phyloP scores from a whole-genome alignment of 2,113 vertebrate genomes.

The Tyrannus savana region DNA sequence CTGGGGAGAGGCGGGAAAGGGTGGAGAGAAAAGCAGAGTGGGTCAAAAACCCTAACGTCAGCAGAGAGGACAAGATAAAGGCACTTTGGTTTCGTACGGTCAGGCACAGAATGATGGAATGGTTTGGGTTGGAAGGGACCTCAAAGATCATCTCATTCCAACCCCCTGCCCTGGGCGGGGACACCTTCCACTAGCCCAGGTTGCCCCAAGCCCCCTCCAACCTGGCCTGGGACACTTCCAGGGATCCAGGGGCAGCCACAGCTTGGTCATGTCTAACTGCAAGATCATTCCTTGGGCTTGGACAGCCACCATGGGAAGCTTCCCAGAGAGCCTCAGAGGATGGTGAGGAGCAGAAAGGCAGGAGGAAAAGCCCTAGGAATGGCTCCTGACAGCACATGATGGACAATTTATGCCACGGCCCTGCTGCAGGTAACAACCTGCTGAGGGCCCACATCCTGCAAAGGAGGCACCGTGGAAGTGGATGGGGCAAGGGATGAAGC shows the following conservation, averaged over 20 bases:
- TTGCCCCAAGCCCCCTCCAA: not conserved
- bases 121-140: not conserved
- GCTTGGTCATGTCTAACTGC: not conserved
- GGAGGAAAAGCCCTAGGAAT: not conserved
- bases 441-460: not conserved
- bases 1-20: constrained; percentile 61
- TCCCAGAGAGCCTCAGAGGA: not conserved
- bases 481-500: not conserved
- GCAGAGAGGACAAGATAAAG: rapidly evolving
- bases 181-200: not conserved
- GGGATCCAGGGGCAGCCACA: not conserved
- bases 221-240: not conserved
- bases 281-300: not conserved
- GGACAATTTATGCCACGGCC: not conserved
- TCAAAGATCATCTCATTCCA: not conserved
- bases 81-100: rapidly evolving
- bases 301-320: rapidly evolving
- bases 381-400: not conserved
- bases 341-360: not conserved
- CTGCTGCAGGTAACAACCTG: not conserved
- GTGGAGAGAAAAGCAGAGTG: not conserved
- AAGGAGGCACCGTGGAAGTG: not conserved
- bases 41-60: not conserved
- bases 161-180: rapidly evolving
- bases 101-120: rapidly evolving